Base-by-base conservation (phyloP, 1,140 invertebrate species). In the Drosophila kikkawai region DNA sequence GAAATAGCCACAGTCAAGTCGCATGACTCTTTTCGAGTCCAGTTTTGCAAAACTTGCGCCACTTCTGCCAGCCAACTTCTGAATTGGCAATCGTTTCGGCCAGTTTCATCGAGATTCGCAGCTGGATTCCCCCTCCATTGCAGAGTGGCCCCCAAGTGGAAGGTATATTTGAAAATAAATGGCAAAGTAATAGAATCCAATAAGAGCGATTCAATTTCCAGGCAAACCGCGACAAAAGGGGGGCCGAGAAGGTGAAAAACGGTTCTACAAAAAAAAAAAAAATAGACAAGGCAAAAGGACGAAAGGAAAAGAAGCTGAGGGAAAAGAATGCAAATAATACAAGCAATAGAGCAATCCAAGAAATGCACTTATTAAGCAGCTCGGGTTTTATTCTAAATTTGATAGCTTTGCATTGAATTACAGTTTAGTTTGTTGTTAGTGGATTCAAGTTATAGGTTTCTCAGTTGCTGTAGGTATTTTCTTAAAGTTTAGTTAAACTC, bases 151-250 rank as follows among this genome's bases (percentile, higher is more conserved):
- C 2, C 66, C 63, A 67, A 69, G 66, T 67, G 66, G 61, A 68
- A 68, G 67, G 67, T 37, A 55, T 55, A 65, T 69, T 69, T 50
- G 67, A 53, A 70, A 70, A 68, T 68, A 70, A 70, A 70, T 70
- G 64, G 64, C 64, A 47, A 70, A 70, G 67, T 70, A 70, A 55
- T 70, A 47, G 64, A 37, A 70, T 70, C 41, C 67, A 70, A 70
- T 70, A 68, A 70, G 26, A 26, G 39, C 48, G 64, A 70, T 70
- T 70, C 64, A 55, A 70, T 70, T 65, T 36, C 22, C 64, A 29
- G 41, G 9, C 39, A 36, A 44, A 34, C 63, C 63, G 39, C 32
- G 56, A 63, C n/a, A 44, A 63, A 15, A 11, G 11, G 42, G 36
- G 48, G 37, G 34, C 6, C 9, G 42, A 53, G 12, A 26, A 60